Evolutionary conservation across 2,113 vertebrate species (phyloP).

Genomic region (Muntiacus reevesi): DNA sequence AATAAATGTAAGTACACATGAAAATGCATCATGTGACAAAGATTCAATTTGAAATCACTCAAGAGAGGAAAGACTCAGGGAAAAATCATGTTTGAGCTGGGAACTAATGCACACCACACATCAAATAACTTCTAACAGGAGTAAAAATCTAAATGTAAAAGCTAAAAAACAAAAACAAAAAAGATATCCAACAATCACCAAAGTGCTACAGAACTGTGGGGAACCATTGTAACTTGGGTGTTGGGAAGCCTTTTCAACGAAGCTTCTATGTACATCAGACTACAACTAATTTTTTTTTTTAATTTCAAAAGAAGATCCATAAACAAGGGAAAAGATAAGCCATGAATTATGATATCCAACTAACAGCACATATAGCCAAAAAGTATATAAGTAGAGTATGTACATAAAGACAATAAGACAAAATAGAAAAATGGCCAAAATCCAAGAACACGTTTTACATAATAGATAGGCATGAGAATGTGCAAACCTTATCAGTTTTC

Average conservation of each 20-base stretch:
- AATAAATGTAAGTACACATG: not conserved
- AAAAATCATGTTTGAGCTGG: not conserved
- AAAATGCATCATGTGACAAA: not conserved
- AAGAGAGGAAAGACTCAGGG: not conserved
- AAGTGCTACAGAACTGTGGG: not conserved
- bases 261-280: not conserved
- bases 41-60: not conserved
- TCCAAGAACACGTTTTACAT: not conserved
- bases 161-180: not conserved
- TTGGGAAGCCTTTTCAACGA: not conserved
- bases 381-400: not conserved
- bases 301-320: not conserved
- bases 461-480: not conserved
- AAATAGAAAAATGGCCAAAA: not conserved
- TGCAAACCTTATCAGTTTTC: not conserved
- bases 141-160: not conserved
- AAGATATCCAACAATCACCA: not conserved
- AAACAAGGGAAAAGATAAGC: not conserved
- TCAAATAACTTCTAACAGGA: not conserved
- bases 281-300: not conserved
- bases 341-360: not conserved
- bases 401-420: not conserved
- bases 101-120: not conserved
- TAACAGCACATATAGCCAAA: not conserved
- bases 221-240: not conserved